Evolutionary conservation across 2,113 vertebrate genomes (phyloP).

Genomic region (Rhineura floridana): DNA sequence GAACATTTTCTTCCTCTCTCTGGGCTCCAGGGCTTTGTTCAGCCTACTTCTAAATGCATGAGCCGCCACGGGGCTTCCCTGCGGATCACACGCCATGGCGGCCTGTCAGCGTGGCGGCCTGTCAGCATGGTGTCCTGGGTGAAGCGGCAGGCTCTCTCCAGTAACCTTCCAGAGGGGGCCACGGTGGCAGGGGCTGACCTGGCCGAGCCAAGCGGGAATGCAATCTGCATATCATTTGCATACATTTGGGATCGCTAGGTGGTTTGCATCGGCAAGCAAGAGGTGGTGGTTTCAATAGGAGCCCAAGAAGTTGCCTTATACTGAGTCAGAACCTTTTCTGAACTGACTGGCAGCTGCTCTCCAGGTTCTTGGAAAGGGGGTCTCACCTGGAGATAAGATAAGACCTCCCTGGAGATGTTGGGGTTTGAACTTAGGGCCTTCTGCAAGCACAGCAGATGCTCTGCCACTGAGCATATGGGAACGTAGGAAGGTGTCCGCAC

Average conservation of each 20-base stretch:
- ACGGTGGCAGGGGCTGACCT: background rate
- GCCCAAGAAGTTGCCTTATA: too few relatives aligned
- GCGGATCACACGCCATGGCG: too few relatives aligned
- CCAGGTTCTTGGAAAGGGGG: background rate
- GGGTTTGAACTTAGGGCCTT: background rate
- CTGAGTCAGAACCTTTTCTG: too few relatives aligned
- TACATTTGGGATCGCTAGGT: background rate
- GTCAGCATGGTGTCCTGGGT: too few relatives aligned
- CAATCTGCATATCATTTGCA: background rate
- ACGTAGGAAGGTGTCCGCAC: too few relatives aligned
- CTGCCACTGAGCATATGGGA: too few relatives aligned
- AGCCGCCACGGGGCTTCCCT: background rate
- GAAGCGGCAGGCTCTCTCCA: background rate
- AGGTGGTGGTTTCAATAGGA: too few relatives aligned
- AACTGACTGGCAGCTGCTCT: background rate
- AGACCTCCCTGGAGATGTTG: background rate
- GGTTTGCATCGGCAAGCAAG: too few relatives aligned
- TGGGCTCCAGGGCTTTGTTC: background rate
- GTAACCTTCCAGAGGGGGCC: background rate
- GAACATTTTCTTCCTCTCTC: background rate
- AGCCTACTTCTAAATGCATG: background rate
- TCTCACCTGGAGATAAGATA: too few relatives aligned
- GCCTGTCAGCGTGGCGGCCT: background rate
- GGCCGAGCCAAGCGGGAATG: background rate
- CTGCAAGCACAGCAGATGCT: background rate